Evolutionary conservation across 53 echinoderm and acorn worm species (phyloP), one percentile per base, ranked within the genome.

Genomic region (Hippasteria phrygiana): DNA sequence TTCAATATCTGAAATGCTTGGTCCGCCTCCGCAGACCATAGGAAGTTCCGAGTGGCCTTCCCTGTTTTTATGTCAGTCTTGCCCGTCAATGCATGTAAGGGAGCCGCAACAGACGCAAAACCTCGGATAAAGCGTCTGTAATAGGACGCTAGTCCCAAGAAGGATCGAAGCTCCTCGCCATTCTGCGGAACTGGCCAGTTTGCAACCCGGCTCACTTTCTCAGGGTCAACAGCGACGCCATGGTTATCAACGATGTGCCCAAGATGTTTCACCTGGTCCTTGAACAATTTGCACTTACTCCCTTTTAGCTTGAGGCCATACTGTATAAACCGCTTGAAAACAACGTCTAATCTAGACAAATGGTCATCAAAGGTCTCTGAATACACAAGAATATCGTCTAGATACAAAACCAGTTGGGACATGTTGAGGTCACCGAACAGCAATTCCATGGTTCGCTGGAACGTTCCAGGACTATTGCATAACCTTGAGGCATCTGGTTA

Each of bases 391-490:
- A 83, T 3, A 11, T 83, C 84, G 2, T 83, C 84, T 14, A 83
- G 5, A 16, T 83, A 83, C 32, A 83, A 29, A 14, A 83, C 12
- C 14, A 78, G 26, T 87, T 90, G 35, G 62, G 75, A 35, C 0
- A 91, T 80, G 29, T 95, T 95, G 62, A 93, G 64, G 34, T 96
- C 92, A 1, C 92, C 88, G 74, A 94, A 88, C 0, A 75, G 85
- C 16, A 38, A 9, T 34, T 96, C 96, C 94, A 96, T 96, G 0
- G 94, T 39, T 13, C 91, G 7, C 89, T 92, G 92, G 42, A 92
- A 96, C 22, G 96, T 93, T 7, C 89, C 73, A 2, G 86, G 94
- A 20, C 92, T 94, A 47, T 94, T 96, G 2, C 54, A 65, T 1
- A 93, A 0, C 93, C 93, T 41, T 93, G 92, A 1, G 90, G 96